Base-by-base conservation (phyloP, 2,113 vertebrate genomes). In the Gobiocypris rarus region DNA sequence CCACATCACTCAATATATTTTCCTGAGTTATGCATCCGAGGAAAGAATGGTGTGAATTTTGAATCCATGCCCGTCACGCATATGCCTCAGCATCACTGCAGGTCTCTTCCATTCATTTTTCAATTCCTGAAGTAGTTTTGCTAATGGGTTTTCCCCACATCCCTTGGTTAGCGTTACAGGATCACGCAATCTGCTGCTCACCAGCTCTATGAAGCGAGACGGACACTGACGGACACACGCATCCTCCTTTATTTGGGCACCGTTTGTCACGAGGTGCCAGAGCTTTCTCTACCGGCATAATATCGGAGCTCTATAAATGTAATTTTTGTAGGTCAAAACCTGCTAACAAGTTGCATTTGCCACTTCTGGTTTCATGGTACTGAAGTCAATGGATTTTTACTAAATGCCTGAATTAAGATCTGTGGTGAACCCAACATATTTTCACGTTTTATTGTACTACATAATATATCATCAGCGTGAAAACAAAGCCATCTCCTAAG, bases 1-100 rank as follows among this genome's bases (percentile, higher is more conserved):
- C 17, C 19, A 70, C 19, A 70, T 70, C 34, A 70, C 67, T 70
- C 67, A 70, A 11, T 69, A 69, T 70, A 41, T 41, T 70, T 70
- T 70, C 65, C 65, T 69, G 65, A 70, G 34, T 69, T 69, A 22
- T 70, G 67, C 67, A 41, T 70, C 67, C 19, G 10, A 41, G 34
- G 67, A 41, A 70, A 70, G 34, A 79, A 54, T 63, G 69, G 56
- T 22, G 26, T 38, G 52, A 54, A 56, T 22, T 31, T 43, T 56
- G 31, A 26, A 43, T 63, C 1, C 34, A 56, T 63, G 67, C 67
- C 67, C 0, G 19, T 41, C 34, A 70, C 17, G 65, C 65, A 38
- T 38, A 69, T 22, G 34, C 67, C 19, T 69, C 9, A 69, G 17
- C 22, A 41, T 69, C 17, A n/a, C 17, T 41, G 65, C 65, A 69